These are phyloP conservation scores for Cryptus viduatorius DNA, from an alignment of 2,888 invertebrate genomes.

Conservation along the genomic window DNA sequence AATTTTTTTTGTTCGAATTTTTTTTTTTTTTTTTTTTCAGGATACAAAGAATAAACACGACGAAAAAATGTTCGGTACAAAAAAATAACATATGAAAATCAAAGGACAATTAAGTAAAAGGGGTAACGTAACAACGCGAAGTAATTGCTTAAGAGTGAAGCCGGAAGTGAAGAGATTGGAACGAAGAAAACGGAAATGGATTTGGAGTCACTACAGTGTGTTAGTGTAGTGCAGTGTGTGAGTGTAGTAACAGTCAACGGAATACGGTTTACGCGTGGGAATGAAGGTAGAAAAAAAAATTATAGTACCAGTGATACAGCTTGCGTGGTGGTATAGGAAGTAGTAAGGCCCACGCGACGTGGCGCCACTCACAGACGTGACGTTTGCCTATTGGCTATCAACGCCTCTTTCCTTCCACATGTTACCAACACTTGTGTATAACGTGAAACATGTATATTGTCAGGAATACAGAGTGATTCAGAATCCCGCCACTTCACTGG, in stretches of 20 bases:
- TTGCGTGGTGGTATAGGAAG: slow-evolving; percentile 40
- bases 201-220: slow-evolving; percentile 23
- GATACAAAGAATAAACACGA: background rate
- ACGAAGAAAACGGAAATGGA: slow-evolving; percentile 34
- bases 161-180: slow-evolving; percentile 17
- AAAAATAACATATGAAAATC: background rate
- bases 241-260: slow-evolving; percentile 6
- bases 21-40: background rate
- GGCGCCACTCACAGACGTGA: slow-evolving; percentile 55
- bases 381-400: slow-evolving; percentile 60
- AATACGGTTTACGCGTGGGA: slow-evolving; percentile 25
- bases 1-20: background rate
- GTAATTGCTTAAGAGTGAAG: background rate
- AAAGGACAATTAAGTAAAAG: background rate
- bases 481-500: slow-evolving; percentile 9
- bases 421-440: slow-evolving; percentile 12
- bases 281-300: slow-evolving; percentile 40
- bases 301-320: slow-evolving; percentile 30
- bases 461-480: slow-evolving; percentile 48
- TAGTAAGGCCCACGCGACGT: slow-evolving; percentile 53
- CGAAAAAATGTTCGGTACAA: background rate
- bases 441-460: slow-evolving; percentile 8
- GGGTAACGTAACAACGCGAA: background rate
- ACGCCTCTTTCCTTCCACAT: slow-evolving; percentile 46
- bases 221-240: slow-evolving; percentile 1